Base-by-base conservation (phyloP, 2,888 invertebrate species). In the Acanthosepion esculentum region DNA sequence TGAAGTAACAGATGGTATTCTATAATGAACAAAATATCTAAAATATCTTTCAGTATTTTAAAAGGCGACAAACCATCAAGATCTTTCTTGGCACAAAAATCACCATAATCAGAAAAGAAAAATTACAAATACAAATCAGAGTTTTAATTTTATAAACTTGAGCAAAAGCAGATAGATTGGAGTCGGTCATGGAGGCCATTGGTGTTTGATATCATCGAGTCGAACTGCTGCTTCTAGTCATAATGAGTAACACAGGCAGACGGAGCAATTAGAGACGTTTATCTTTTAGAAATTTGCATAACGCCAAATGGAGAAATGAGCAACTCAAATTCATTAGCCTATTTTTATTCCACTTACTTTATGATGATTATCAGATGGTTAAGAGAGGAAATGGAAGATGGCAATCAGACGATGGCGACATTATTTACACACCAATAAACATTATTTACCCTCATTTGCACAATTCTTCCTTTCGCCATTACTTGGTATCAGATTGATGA, bases 261-360 rank as follows among this genome's bases (percentile, higher is more conserved):
- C 78, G n/a, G n/a, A 78, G 78, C 78, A 78, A 78, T 78, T 78
- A 78, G 78, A 78, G 78, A 78, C 78, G 78, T n/a, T 78, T 78
- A 78, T 78, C 78, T 78, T 78, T 78, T 78, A n/a, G 10, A 78
- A 78, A 78, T 78, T 78, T 78, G 78, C 78, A 78, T 78, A 78
- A 78, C 78, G 33, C 78, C 78, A 33, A 78, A n/a, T 78, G n/a
- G 78, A 33, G 78, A n/a, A 78, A 78, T 33, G 78, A 33, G 15
- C n/a, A 23, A 78, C n/a, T 78, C n/a, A n/a, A 78, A 78, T 33
- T 78, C 78, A 78, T 78, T 78, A 78, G 78, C 78, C 78, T 78
- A 78, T 78, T 78, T 78, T 78, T 33, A 78, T 33, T 78, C 78
- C n/a, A 33, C 59, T 59, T 59, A 33, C 59, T 59, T 59, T 20